Base-by-base conservation (phyloP, 2,888 invertebrate species). In the Drosophila leonis region DNA sequence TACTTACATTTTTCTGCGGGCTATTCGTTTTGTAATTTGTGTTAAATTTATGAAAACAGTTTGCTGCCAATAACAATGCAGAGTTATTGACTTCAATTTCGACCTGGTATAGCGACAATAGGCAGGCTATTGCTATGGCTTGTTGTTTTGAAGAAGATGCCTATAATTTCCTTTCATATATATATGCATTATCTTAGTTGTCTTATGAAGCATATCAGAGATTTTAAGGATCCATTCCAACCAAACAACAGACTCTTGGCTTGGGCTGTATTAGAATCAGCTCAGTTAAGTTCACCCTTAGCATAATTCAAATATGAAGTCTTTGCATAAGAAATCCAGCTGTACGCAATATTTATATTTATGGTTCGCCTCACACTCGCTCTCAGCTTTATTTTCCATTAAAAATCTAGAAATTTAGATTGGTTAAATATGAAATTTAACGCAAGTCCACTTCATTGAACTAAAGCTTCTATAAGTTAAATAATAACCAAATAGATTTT, bases 11-110 rank as follows among this genome's bases (percentile, higher is more conserved):
- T 59, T 51, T 24, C 35, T 67, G 52, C 39, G 57, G 51, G 55
- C 51, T 74, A 64, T 63, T 49, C 39, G 35, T 62, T 62, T 48
- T 33, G 75, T 68, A 72, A 64, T 78, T 49, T 78, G 57, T 52
- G 37, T 37, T 33, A 54, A 65, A 74, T 74, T 68, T 78, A 75
- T 75, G 65, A 78, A 66, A 67, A 44, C 52, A 5, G 33, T 61
- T 64, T 49, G 18, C 55, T 41, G 55, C 31, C 41, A 57, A 57
- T 35, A 33, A 24, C 15, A 18, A 27, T 35, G 18, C 35, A 41
- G 18, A 59, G 27, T 35, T 15, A 51, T 29, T 41, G 41, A 49
- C 49, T 49, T 18, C 4, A 41, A 29, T 49, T 51, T 41, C 60
- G 8, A 20, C n/a, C 20, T 1, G 9, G 10, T 37, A 5, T 5